phyloP scores from a whole-genome alignment of 2,113 vertebrate genomes.

The Macrotus californicus region DNA sequence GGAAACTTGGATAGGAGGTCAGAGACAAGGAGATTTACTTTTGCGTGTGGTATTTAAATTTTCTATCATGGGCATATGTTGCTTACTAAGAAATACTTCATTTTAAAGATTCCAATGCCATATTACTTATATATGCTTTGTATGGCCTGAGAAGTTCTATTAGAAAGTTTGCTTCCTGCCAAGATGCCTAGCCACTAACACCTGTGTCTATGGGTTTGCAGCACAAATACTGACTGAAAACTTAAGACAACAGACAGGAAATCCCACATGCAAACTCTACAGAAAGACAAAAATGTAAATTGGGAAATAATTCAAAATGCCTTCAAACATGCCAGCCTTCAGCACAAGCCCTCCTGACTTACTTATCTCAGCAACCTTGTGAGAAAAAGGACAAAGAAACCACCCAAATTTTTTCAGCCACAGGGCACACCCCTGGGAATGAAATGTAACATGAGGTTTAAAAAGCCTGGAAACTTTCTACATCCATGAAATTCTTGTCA shows the following conservation, averaged over 20 bases:
- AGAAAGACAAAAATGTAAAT: background rate
- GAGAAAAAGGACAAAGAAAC: background rate
- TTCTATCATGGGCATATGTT: background rate
- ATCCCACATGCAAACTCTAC: background rate
- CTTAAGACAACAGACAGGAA: background rate
- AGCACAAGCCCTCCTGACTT: background rate
- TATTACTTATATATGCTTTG: background rate
- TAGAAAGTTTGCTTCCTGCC: background rate
- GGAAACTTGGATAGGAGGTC: background rate
- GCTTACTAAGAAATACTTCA: slow-evolving; percentile 22
- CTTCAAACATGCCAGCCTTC: background rate
- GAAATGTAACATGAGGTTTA: background rate
- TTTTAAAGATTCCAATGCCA: background rate
- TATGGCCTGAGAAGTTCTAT: background rate
- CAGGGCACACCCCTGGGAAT: background rate
- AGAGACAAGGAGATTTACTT: background rate
- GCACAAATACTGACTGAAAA: background rate
- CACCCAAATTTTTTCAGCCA: background rate
- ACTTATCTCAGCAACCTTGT: background rate
- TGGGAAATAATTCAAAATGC: background rate
- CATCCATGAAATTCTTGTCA: background rate
- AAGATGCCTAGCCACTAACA: background rate
- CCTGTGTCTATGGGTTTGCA: background rate
- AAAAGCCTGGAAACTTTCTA: background rate
- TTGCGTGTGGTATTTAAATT: background rate